Evolutionary conservation across 2,113 vertebrate species (phyloP).

Genomic region (Nannobrachium achirus): DNA sequence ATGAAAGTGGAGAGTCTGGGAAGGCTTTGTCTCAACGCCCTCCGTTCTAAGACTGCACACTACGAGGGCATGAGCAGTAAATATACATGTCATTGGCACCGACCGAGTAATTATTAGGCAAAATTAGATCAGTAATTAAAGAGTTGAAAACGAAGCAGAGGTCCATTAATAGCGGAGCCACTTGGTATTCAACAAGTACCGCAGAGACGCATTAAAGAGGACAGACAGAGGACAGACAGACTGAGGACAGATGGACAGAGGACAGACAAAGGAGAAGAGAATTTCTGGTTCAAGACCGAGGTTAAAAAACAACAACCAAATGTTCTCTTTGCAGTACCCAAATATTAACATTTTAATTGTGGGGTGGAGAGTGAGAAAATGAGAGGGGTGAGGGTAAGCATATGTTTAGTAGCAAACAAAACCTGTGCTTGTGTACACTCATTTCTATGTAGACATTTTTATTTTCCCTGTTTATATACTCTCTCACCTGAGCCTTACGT

Average conservation of each 20-base stretch:
- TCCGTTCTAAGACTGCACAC: slow-evolving; percentile 57
- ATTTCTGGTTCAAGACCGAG: slow-evolving; percentile 41
- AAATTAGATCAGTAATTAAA: slow-evolving; percentile 99
- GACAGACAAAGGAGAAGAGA: slow-evolving; percentile 36
- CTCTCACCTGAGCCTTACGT: slow-evolving; percentile 39
- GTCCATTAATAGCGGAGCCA: slow-evolving; percentile 93
- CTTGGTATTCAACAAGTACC: slow-evolving; percentile 82
- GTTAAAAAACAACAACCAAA: slow-evolving; percentile 10
- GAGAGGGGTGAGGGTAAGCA: too few species aligned
- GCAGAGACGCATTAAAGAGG: slow-evolving; percentile 57
- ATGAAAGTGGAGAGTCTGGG: slow-evolving; percentile 86
- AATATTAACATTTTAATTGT: background rate
- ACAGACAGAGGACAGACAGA: slow-evolving; percentile 58
- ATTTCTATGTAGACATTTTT: background rate
- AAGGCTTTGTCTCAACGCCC: slow-evolving; percentile 89
- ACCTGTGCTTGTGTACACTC: too few species aligned
- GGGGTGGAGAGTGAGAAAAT: background rate
- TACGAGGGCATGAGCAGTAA: slow-evolving; percentile 91
- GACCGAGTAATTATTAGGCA: slow-evolving; percentile 98
- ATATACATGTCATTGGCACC: slow-evolving; percentile 99
- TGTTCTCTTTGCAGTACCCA: slow-evolving; percentile 7
- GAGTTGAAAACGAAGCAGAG: slow-evolving; percentile 95
- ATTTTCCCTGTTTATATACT: slow-evolving; percentile 43
- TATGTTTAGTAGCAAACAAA: too few species aligned
- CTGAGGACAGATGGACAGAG: slow-evolving; percentile 39